Conservation (phyloP, 2,797 vertebrate species). For the Ceryle rudis region DNA sequence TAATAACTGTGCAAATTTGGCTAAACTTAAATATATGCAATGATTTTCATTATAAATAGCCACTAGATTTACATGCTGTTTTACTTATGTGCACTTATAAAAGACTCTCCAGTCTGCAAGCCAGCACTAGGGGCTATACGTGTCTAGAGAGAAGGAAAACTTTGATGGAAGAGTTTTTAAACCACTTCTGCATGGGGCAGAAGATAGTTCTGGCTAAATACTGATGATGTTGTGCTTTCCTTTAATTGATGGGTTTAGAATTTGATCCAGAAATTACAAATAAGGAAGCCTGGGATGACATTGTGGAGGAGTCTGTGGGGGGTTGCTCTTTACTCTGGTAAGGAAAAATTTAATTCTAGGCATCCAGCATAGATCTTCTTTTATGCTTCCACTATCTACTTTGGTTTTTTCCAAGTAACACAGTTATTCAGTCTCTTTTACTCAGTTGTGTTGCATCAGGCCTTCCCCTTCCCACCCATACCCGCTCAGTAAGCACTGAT, state of each 20-base stretch:
- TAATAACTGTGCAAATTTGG: not conserved
- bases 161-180: not conserved
- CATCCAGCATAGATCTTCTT: not conserved
- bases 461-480: not conserved
- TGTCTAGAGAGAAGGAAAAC: not conserved
- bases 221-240: not conserved
- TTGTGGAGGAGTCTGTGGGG: not conserved
- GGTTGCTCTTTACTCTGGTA: not conserved
- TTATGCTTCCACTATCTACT: not conserved
- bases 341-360: not conserved
- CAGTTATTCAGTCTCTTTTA: not conserved
- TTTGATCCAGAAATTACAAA: not conserved
- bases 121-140: fast-evolving
- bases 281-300: not conserved
- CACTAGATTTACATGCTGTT: not conserved
- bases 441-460: not conserved
- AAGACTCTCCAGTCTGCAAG: not conserved
- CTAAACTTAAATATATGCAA: not conserved
- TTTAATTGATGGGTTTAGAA: not conserved
- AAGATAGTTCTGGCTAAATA: not conserved
- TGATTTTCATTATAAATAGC: not conserved
- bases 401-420: not conserved
- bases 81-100: not conserved
- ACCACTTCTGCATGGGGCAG: not conserved
- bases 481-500: not conserved